Percentiles rank a stretch among this genome's conserved stretches.
Conservation (phyloP, 53 echinoderm and acorn worm genomes). For the Apostichopus leukothele region DNA sequence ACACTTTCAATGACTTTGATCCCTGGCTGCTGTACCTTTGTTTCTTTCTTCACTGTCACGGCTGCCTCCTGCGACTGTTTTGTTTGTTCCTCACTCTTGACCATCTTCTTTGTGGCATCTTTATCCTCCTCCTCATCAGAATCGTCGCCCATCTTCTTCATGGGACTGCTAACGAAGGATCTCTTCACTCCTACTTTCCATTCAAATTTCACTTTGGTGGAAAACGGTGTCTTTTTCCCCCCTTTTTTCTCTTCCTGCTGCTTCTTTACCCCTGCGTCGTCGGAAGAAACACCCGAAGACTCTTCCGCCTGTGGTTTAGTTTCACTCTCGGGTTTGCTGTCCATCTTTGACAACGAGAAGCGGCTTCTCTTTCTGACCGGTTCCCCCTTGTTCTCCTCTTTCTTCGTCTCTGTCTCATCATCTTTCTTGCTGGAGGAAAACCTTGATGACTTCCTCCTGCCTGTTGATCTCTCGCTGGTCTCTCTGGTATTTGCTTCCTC, state of each 20-base stretch:
- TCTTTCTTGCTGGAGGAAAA: constrained; percentile 23
- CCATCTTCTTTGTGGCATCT: background rate
- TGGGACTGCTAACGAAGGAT: constrained; percentile 26
- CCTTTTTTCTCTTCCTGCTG: constrained; percentile 8
- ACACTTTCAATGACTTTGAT: background rate
- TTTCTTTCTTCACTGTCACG: background rate
- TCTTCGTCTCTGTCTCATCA: constrained; percentile 7
- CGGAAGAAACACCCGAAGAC: background rate
- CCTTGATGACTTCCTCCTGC: constrained; percentile 25
- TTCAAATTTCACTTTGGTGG: constrained; percentile 46
- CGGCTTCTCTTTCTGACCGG: constrained; percentile 14
- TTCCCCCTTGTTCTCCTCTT: background rate
- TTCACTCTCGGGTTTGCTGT: background rate
- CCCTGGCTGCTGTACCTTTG: background rate
- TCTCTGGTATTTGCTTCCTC: background rate
- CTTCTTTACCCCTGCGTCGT: background rate
- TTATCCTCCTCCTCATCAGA: constrained; percentile 50
- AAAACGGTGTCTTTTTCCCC: constrained; percentile 27
- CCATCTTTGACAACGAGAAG: background rate
- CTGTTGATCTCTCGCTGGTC: background rate
- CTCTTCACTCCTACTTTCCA: constrained; percentile 50
- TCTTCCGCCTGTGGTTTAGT: background rate
- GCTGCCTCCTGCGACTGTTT: background rate
- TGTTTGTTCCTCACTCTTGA: background rate
- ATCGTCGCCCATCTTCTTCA: constrained; percentile 49